A percentile compares a stretch with the other conserved stretches of the same genome.
These are phyloP conservation scores for Nasonovia ribisnigri DNA, from an alignment of 2,888 invertebrate genomes.

Conservation along the genomic window DNA sequence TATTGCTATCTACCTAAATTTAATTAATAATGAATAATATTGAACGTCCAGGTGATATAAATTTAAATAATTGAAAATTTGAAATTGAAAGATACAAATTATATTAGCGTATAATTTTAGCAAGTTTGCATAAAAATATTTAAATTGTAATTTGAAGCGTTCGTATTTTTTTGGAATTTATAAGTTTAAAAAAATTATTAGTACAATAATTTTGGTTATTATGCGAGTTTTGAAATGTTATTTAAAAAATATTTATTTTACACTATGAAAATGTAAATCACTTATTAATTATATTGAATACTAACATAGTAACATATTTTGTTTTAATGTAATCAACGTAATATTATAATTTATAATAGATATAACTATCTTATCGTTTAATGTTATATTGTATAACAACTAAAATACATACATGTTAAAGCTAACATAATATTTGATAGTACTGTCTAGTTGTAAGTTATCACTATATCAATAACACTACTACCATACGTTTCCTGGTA, in stretches of 20 bases:
- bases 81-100: not conserved
- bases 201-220: not conserved
- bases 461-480: slow-evolving; percentile 9
- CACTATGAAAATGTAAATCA: not conserved
- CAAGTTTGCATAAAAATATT: not conserved
- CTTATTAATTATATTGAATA: not conserved
- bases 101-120: not conserved
- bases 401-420: not conserved
- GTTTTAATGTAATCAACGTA: not conserved
- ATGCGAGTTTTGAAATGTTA: not conserved
- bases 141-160: not conserved
- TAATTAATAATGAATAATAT: not conserved
- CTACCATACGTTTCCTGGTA: not conserved
- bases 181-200: not conserved
- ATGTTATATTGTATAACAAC: not conserved
- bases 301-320: not conserved
- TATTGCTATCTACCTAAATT: not conserved
- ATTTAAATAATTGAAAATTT: not conserved
- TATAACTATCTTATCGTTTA: not conserved
- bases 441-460: not conserved
- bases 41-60: not conserved
- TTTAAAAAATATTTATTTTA: not conserved
- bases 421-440: not conserved
- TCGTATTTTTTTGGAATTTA: not conserved
- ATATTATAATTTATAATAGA: not conserved